A percentile compares a stretch with the other conserved stretches of the same genome.
phyloP scores from a whole-genome alignment of 2,888 invertebrate species.

The Melolontha melolontha region DNA sequence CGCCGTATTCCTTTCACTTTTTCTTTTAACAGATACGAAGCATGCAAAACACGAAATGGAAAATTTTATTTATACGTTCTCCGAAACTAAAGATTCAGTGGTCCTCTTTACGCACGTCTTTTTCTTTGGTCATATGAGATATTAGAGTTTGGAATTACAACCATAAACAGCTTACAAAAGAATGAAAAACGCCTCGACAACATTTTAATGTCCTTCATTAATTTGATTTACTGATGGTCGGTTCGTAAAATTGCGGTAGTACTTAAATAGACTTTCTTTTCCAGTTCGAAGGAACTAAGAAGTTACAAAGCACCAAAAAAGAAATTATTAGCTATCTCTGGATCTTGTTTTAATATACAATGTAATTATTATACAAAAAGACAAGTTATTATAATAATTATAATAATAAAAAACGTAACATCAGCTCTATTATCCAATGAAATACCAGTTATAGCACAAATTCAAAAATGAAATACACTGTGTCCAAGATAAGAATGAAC shows the following conservation, averaged over 20 bases:
- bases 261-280: constrained; percentile 17
- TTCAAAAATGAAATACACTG: too few species aligned
- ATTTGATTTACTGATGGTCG: constrained; percentile 30
- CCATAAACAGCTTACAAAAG: constrained; percentile 36
- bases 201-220: constrained; percentile 33
- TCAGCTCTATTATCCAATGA: too few species aligned
- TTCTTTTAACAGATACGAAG: constrained; percentile 14
- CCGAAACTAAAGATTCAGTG: constrained; percentile 8
- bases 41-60: constrained; percentile 33
- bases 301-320: too few species aligned
- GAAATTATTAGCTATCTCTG: too few species aligned
- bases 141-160: constrained; percentile 26
- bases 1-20: constrained; percentile 11
- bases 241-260: constrained; percentile 19
- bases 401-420: too few species aligned
- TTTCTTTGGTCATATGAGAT: constrained; percentile 21
- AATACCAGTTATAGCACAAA: too few species aligned
- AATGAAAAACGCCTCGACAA: constrained; percentile 35
- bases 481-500: too few species aligned
- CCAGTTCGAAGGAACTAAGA: too few species aligned
- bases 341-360: too few species aligned
- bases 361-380: too few species aligned
- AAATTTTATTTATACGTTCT: constrained; percentile 32
- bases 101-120: not conserved
- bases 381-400: too few species aligned